Conservation (phyloP, 1,140 invertebrate species). For the Rhysida immarginata region DNA sequence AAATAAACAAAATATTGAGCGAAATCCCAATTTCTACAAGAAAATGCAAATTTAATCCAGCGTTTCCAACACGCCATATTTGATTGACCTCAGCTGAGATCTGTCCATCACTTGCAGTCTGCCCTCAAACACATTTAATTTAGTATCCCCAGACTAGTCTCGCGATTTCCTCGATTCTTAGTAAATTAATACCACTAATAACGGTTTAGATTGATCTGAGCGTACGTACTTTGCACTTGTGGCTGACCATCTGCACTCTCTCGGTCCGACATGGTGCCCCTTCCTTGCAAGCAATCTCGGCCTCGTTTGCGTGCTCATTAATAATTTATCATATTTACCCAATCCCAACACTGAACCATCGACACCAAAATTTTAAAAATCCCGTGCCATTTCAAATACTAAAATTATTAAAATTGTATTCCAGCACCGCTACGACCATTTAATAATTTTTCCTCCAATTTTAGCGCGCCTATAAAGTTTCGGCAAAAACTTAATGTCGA, state of each 20-base stretch:
- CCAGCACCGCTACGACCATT: neutral
- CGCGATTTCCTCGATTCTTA: too few species aligned
- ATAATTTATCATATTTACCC: constrained; percentile 2
- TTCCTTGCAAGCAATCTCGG: constrained; percentile 23
- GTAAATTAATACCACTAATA: too few species aligned
- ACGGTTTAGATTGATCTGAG: too few species aligned
- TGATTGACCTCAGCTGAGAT: constrained; percentile 7
- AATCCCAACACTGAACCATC: neutral
- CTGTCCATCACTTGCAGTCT: too few species aligned
- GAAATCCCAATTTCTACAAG: too few species aligned
- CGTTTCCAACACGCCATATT: constrained; percentile 8
- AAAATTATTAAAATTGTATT: neutral
- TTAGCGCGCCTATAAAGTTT: neutral
- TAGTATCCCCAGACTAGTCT: too few species aligned
- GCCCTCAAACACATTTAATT: too few species aligned
- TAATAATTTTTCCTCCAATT: neutral
- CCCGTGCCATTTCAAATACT: neutral
- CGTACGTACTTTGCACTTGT: constrained; percentile 35
- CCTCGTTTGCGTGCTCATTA: constrained; percentile 7
- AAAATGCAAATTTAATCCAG: constrained; percentile 8
- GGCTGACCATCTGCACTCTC: constrained; percentile 42
- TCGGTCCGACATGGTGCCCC: constrained; percentile 37
- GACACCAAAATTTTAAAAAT: constrained; percentile 11
- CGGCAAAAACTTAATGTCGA: neutral
- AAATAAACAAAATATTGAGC: too few species aligned